These are phyloP conservation scores for Montipora cactus DNA, from an alignment of 64 coral and sea anemone species.

Conservation along the genomic window DNA sequence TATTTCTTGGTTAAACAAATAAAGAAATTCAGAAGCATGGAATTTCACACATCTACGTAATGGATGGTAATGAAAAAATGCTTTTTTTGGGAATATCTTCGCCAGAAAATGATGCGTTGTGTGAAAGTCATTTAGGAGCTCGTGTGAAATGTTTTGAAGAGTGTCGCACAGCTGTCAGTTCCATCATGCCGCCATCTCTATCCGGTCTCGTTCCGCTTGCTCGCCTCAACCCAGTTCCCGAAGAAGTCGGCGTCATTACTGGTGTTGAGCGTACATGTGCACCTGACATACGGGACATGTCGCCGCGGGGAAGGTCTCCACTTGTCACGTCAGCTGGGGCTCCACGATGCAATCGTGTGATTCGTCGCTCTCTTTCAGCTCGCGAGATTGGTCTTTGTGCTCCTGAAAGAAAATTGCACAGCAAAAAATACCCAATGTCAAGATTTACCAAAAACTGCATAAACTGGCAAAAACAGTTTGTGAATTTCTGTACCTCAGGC, in stretches of 20 bases:
- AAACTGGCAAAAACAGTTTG: too few relatives aligned
- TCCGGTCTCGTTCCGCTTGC: constrained; percentile 81
- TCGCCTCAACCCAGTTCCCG: constrained; percentile 70
- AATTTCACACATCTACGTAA: background rate
- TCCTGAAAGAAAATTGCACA: constrained; percentile 24
- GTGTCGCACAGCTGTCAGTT: constrained; percentile 50
- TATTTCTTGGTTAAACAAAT: background rate
- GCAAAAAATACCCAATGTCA: background rate
- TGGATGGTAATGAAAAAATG: background rate
- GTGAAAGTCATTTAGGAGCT: constrained; percentile 15
- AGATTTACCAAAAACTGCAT: too few relatives aligned
- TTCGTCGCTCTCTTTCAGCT: constrained; percentile 80
- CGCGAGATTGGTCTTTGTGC: constrained; percentile 82
- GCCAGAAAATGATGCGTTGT: background rate
- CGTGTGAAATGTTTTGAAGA: constrained; percentile 41
- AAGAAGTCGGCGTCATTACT: constrained; percentile 80
- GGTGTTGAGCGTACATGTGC: constrained; percentile 92
- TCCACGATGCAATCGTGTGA: constrained; percentile 80
- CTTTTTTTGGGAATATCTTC: background rate
- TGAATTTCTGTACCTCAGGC: too few relatives aligned
- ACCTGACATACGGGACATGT: constrained; percentile 92
- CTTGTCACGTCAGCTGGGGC: constrained; percentile 79
- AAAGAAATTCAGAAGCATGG: background rate
- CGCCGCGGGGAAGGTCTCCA: constrained; percentile 78
- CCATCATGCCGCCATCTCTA: constrained; percentile 77